Evolutionary conservation across 1,140 invertebrate genomes (phyloP), one percentile per base, ranked within the genome.

Genomic region (Achatina immaculata): DNA sequence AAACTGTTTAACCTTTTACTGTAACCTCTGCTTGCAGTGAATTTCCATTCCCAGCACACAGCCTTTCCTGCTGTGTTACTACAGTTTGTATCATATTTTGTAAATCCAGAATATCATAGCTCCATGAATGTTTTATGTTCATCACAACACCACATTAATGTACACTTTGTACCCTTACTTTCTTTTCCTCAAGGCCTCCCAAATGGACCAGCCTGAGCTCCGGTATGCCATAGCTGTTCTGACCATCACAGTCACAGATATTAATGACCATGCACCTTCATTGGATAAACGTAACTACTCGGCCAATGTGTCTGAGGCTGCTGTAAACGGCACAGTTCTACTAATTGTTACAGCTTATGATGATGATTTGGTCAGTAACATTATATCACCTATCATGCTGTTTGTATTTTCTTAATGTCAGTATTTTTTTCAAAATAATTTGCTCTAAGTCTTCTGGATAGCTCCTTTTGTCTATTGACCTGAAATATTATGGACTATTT

Each of bases 201-300:
- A 83, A 78, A 71, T 31, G 19, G 62, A 83, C 73, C 36, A 79
- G 19, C 83, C 83, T 14, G 14, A n/a, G 43, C 68, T 78, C 38
- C 75, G 83, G 7, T 68, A 62, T 31, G 77, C 69, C 58, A 51
- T 78, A 21, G 65, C 80, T 36, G 48, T 62, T 11, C 68, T 84
- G 43, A 43, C 51, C 21, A 66, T 86, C 38, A 84, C 79, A 51
- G 76, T 86, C 1, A 31, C 45, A 38, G 83, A 82, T 48, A 55
- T 82, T 58, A 84, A 84, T 45, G 72, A 84, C 66, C 62, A 82
- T 78, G 38, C 28, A 2, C 83, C 83, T 34, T 65, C 78, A 43
- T 79, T 83, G 80, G 48, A 48, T 31, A n/a, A 68, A 16, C 24
- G 9, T 40, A 24, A 65, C 16, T 83, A 83, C 40, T 55, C 48